These are phyloP conservation scores for Nasua narica DNA, from an alignment of 2,797 vertebrate species.

Conservation along the genomic window DNA sequence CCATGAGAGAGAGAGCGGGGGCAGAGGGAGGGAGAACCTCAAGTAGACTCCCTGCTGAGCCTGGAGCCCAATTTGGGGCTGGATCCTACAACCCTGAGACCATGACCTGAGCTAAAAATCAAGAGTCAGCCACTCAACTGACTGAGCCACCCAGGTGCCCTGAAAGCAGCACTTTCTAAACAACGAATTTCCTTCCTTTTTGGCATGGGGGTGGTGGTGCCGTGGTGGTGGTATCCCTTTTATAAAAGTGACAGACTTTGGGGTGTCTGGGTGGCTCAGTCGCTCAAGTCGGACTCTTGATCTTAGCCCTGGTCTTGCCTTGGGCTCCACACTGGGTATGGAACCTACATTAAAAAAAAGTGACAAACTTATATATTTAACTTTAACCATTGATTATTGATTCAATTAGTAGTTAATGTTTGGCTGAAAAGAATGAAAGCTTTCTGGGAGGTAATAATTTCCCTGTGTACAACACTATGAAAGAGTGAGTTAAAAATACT, in stretches of 20 bases:
- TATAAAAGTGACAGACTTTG: neutral
- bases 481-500: neutral
- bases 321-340: neutral
- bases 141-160: neutral
- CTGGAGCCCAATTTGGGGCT: neutral
- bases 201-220: neutral
- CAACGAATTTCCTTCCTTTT: neutral
- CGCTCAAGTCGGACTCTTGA: neutral
- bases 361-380: neutral
- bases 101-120: neutral
- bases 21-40: neutral
- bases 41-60: neutral
- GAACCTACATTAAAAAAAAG: neutral
- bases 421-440: neutral
- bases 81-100: neutral
- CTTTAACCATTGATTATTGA: conserved; percentile 16
- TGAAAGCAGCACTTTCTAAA: conserved; percentile 21
- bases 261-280: neutral
- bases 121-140: neutral
- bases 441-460: neutral
- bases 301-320: neutral
- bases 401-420: neutral
- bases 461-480: neutral
- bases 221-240: neutral
- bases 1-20: no score